Base-by-base conservation (phyloP, 2,888 invertebrate genomes). In the Limnephilus auricula region DNA sequence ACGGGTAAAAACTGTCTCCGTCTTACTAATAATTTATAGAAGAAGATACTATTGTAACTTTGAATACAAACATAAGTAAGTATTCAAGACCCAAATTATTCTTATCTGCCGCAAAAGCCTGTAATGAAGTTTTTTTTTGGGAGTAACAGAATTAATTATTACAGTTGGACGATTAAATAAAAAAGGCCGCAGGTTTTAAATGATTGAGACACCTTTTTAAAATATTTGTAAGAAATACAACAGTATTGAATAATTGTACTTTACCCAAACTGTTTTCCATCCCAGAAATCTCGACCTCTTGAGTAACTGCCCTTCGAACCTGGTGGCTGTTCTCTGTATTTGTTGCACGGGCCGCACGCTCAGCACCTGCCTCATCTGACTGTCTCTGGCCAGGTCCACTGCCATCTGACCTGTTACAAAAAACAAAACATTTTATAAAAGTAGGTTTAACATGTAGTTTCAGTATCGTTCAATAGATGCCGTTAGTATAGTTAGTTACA, bases 271-370 rank as follows among this genome's bases (percentile, higher is more conserved):
- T 2, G 96, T 95, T 93, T 96, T 96, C 96, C 97, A 97, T 15
- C 97, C 97, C 0, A 97, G 94, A 93, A 97, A 96, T 79, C 97
- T 94, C 0, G 96, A 96, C 90, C 96, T 95, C 94, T 97, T 97
- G 6, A 97, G 94, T 88, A 97, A 94, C n/a, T 96, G 96, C 0
- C 97, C 97, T 93, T 97, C 97, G 94, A 97, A 97, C 90, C 97
- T 93, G 10, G 95, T 95, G 0, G 96, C 97, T 0, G 96, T 96
- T 89, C 96, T 95, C 93, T 96, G 96, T 92, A 97, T 94, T 93
- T 96, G 95, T 94, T 96, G 96, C 88, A 97, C 96, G 0, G 97
- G 97, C 90, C 96, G 94, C 5, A 97, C 97, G 93, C 95, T 96
- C 12, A 97, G 94, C 18, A 97, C 96, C 93, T 97, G 97, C 10